Conservation (phyloP, 2,888 invertebrate species). For the Allacma fusca region DNA sequence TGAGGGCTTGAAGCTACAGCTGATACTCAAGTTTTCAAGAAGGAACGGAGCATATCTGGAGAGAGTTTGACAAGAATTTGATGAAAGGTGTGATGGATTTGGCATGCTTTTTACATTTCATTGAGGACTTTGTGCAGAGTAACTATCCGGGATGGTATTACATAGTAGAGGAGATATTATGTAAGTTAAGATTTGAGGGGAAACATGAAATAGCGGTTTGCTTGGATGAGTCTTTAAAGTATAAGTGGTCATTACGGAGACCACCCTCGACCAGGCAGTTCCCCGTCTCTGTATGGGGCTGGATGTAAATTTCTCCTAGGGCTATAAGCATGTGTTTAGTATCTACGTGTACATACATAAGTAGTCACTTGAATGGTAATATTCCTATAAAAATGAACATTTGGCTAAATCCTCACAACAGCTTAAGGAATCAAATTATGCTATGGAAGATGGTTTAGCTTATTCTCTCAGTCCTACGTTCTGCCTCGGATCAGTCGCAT, state of each 20-base stretch:
- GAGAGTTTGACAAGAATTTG: no score
- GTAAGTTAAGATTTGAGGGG: neutral
- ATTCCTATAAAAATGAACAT: neutral
- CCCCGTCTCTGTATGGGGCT: neutral
- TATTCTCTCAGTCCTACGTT: no score
- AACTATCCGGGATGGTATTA: no score
- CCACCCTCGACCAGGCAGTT: conserved; percentile 17
- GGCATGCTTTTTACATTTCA: no score
- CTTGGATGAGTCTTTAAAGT: neutral
- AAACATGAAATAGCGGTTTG: neutral
- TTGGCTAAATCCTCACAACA: neutral
- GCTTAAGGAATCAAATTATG: neutral
- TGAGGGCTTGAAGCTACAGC: no score
- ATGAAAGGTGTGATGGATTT: no score
- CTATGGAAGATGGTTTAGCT: no score
- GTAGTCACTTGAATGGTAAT: neutral
- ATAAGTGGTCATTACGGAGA: conserved; percentile 27
- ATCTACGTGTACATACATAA: neutral
- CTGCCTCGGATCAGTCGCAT: no score
- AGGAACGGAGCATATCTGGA: no score
- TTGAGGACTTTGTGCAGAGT: no score
- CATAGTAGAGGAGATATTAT: neutral
- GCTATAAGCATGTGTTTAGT: neutral
- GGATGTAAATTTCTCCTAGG: neutral
- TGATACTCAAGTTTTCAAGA: no score